Evolutionary conservation across 2,888 invertebrate species (phyloP).

Genomic region (Odontocolon sp.): DNA sequence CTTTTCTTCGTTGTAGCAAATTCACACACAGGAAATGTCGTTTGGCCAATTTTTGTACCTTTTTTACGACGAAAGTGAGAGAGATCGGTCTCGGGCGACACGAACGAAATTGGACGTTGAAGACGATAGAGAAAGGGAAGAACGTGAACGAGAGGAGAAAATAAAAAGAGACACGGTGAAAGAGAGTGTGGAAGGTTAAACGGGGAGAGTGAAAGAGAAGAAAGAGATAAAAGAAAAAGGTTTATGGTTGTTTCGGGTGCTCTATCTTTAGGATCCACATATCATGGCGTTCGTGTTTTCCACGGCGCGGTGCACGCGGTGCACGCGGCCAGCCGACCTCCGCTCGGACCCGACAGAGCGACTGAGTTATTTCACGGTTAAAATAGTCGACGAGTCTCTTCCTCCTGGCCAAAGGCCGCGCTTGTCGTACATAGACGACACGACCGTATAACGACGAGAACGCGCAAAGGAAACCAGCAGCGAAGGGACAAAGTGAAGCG

Average conservation of each 20-base stretch:
- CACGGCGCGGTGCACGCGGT: conserved; percentile 47
- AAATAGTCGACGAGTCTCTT: conserved; percentile 76
- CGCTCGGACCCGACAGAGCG: conserved; percentile 65
- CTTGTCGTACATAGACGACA: conserved; percentile 10
- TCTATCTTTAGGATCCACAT: conserved; percentile 77
- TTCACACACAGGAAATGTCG: not conserved
- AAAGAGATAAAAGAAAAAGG: conserved; percentile 63
- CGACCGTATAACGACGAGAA: conserved; percentile 30
- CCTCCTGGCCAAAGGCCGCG: conserved; percentile 60
- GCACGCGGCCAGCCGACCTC: conserved; percentile 50
- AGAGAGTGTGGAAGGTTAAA: conserved; percentile 51
- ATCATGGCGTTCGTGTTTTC: conserved; percentile 70
- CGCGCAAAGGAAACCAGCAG: conserved; percentile 47
- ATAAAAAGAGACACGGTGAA: conserved; percentile 5
- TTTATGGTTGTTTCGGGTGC: conserved; percentile 75
- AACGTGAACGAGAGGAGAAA: not conserved
- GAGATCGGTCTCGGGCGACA: conserved; percentile 38
- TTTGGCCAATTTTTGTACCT: not conserved
- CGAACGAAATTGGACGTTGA: conserved; percentile 57
- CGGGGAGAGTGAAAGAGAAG: conserved; percentile 29
- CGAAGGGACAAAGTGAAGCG: not conserved
- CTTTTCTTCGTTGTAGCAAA: not conserved
- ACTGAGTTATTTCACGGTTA: conserved; percentile 79
- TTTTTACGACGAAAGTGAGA: conserved; percentile 33
- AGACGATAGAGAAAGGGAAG: conserved; percentile 40